Base-by-base conservation (phyloP, 2,888 invertebrate species). In the Stenchaetothrips biformis region DNA sequence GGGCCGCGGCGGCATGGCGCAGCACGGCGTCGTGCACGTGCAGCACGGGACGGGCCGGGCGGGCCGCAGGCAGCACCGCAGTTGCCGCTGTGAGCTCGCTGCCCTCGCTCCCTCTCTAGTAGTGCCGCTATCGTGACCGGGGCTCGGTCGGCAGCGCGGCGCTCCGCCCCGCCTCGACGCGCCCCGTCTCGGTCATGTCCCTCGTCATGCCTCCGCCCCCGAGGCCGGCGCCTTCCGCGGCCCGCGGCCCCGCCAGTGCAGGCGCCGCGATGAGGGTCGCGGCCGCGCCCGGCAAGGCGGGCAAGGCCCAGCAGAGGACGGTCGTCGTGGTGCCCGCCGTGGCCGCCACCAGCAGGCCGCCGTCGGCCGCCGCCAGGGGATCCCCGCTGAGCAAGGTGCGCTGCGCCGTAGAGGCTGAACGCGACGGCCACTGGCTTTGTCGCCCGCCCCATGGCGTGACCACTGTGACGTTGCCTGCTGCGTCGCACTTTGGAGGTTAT, bases 401-500 rank as follows among this genome's bases (percentile, higher is more conserved):
- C n/a, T 74, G 67, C 21, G 37, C 37, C 37, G 37, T 37, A 4
- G 37, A 37, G 37, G 37, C 4, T 37, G 37, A 37, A 37, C 53
- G 13, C 25, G 67, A 11, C 67, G 25, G 67, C 8, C 59, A 13
- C 37, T 37, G 37, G 37, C 2, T 37, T 74, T 25, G 67, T 25
- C 21, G 53, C 67, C 67, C 1, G 21, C 67, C 11, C 8, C 25
- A 74, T 74, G 6, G 25, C 25, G 53, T 53, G 53, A 18, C 18
- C 13, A 13, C 13, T 6, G 53, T 13, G 13, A 13, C 13, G 16
- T 53, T 11, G 53, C 53, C 21, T 25, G 25, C 25, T 74, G 67
- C 67, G 67, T 74, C 67, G 67, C 25, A 74, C 9, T 74, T 74
- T 74, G 67, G n/a, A 74, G 67, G 67, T 74, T 74, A 74, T 74